These are phyloP conservation scores for Dinocampus coccinellae DNA, from an alignment of 2,888 invertebrate genomes.

Conservation along the genomic window DNA sequence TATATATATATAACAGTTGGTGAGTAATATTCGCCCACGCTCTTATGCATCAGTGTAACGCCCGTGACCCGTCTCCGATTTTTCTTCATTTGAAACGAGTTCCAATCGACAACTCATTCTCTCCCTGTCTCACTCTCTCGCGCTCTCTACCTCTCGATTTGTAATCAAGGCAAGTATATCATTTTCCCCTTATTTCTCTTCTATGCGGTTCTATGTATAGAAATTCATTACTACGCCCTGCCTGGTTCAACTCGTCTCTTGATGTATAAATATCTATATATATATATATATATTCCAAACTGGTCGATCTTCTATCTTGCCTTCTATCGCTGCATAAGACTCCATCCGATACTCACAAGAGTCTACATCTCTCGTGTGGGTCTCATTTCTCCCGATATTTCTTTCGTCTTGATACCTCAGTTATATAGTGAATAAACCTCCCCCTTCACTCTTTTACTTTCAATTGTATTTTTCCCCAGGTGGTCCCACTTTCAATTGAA, in stretches of 20 bases:
- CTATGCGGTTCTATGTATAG: constrained; percentile 48
- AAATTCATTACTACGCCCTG: constrained; percentile 29
- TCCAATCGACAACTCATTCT: constrained; percentile 54
- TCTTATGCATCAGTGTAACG: constrained; percentile 1
- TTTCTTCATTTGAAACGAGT: constrained; percentile 52
- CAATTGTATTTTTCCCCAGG: too few relatives aligned
- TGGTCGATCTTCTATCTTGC: constrained; percentile 28
- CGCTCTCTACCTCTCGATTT: constrained; percentile 1
- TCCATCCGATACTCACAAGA: constrained; percentile 9
- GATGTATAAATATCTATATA: neutral
- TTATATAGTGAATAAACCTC: neutral
- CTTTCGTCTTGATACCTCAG: neutral
- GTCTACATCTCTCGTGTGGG: constrained; percentile 8
- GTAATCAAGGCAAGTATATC: constrained; percentile 38
- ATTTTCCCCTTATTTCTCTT: constrained; percentile 46
- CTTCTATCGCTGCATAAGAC: constrained; percentile 31
- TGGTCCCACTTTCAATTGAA: constrained; percentile 21
- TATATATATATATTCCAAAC: constrained; percentile 21
- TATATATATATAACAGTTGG: neutral
- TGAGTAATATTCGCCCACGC: constrained; percentile 10
- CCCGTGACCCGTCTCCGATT: constrained; percentile 26
- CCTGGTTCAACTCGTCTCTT: constrained; percentile 2
- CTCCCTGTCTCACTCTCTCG: neutral
- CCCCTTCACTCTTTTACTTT: too few relatives aligned
- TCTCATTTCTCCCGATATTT: neutral